Evolutionary conservation across 2,113 vertebrate genomes (phyloP), one percentile per base, ranked within the genome.

Genomic region (Anthoscopus minutus): DNA sequence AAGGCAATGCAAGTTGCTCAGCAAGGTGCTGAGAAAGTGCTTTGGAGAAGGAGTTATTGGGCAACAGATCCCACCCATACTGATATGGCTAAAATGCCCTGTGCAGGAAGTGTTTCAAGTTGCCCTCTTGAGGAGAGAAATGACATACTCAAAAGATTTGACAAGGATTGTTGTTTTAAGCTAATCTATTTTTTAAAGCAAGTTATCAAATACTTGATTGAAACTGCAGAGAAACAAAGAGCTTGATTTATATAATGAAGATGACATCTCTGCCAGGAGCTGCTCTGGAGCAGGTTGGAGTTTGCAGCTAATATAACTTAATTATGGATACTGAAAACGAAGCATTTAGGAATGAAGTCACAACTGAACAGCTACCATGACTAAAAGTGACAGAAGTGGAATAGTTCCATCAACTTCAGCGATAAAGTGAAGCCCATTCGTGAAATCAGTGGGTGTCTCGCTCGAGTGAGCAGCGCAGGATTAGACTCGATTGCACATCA

Each of bases 331-430:
- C 60, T 40, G 81, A 82, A 91, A 95, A 92, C 65, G 45, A 86
- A 94, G 51, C 67, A 20, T 56, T 95, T 67, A 51, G 79, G 60
- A 88, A 74, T 4, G 56, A 71, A 96, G 88, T 86, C 76, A 81
- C 67, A 93, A 79, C 51, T 74, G 85, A 96, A 48, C 85, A 95
- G 64, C 71, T 28, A 88, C 64, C 0, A 0, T 64, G 87, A 58
- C 81, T 90, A 37, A 71, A 38, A 88, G 85, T 94, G 93, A 83
- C 87, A 95, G 85, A 89, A 95, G 94, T n/a, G 33, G 93, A 95
- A 86, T 60, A 92, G 93, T 81, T 94, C 91, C 77, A 96, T 86
- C 93, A 93, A 78, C 44, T 56, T 48, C 53, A 62, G 82, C 13
- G 11, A 92, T 79, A 79, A 88, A 86, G 71, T 27, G 82, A 58